Percentiles rank a stretch among this genome's conserved stretches.
These are phyloP conservation scores for Acrocephalus kingi DNA, from an alignment of 2,113 vertebrate genomes.

Conservation along the genomic window DNA sequence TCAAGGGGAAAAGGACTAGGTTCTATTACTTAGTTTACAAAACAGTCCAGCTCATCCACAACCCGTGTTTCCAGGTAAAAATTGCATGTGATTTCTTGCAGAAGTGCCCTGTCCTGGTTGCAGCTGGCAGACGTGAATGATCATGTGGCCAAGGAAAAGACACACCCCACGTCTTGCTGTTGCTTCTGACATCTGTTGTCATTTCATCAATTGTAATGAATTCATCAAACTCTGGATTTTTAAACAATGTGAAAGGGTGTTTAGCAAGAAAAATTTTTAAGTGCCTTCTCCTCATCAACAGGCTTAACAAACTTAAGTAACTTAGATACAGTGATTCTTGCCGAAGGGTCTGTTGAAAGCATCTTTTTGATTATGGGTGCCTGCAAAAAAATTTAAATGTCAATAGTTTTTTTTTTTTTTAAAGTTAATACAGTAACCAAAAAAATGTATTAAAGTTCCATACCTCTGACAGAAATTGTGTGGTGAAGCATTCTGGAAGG, in stretches of 20 bases:
- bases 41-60: background rate
- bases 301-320: background rate
- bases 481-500: accelerated
- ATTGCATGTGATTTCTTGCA: background rate
- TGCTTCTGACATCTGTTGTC: background rate
- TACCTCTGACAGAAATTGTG: background rate
- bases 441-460: background rate
- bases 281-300: background rate
- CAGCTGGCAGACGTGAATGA: background rate
- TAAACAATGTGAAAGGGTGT: background rate
- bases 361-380: constrained; percentile 11
- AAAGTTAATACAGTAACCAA: background rate
- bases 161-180: background rate
- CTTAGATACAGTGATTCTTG: background rate
- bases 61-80: background rate
- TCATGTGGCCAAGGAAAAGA: background rate
- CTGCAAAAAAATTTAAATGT: constrained; percentile 7
- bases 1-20: background rate
- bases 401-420: background rate
- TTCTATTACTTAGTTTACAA: background rate
- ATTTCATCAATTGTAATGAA: background rate
- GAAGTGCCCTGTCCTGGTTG: background rate
- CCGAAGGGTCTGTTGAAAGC: background rate
- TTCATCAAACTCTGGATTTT: background rate
- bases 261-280: background rate